Base-by-base conservation (phyloP, 2,888 invertebrate species). In the Scaptomyza tumidula region DNA sequence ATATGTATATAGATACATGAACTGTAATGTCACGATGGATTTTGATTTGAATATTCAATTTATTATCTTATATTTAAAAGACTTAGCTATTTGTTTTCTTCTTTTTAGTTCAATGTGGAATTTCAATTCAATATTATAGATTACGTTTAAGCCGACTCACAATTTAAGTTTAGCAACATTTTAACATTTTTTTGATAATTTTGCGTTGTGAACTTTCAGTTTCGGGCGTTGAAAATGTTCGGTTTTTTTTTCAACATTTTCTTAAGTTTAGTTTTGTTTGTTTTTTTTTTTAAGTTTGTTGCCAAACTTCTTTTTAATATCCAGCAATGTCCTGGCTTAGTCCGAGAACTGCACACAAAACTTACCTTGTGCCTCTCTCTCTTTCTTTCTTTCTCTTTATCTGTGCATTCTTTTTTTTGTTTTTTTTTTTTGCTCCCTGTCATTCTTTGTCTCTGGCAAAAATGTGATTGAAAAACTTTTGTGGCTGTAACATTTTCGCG, bases 381-480 rank as follows among this genome's bases (percentile, higher is more conserved):
- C 31, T 39, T 29, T n/a, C 11, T 27, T 11, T n/a, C 27, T 16
- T 14, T 11, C n/a, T 5, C 6, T 35, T 31, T 5, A 24, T n/a
- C 39, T 3, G n/a, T 24, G 27, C 14, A 19, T 19, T 19, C 19
- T 19, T 19, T 19, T 1, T 19, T 19, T 19, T 19, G n/a, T 19
- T 19, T 19, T 39, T 39, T 39, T 14, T 9, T 6, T 9, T 39
- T 6, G 10, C 3, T 14, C 14, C 16, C 24, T 29, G 31, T 19
- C 57, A 19, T 11, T 35, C 13, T 11, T n/a, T 27, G 27, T 44
- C 50, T 46, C 31, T 29, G 24, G 24, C 33, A 66, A 55, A 67
- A 73, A 69, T 72, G 72, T 88, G 88, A 83, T 88, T 83, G 84
- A 83, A 83, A 83, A 83, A 88, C 78, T 83, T 83, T 83, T 66